Percentiles rank a stretch among this genome's conserved stretches.
phyloP scores from a whole-genome alignment of 2,888 invertebrate genomes.

The Sesia bembeciformis region DNA sequence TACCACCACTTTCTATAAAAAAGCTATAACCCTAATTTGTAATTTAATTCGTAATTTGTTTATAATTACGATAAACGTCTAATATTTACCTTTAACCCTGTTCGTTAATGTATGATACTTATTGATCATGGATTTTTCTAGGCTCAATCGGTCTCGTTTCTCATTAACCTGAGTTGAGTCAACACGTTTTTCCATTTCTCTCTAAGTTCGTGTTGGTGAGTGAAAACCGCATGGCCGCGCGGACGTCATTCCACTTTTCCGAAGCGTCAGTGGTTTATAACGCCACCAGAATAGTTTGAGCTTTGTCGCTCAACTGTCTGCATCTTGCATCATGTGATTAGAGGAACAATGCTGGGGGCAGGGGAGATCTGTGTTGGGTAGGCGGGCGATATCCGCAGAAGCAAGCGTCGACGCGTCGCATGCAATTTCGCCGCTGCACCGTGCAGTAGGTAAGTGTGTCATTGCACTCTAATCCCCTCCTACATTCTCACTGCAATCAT shows the following conservation, averaged over 20 bases:
- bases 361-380: slow-evolving; percentile 36
- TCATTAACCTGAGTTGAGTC: slow-evolving; percentile 20
- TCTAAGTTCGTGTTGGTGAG: slow-evolving; percentile 58
- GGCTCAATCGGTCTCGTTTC: slow-evolving; percentile 9
- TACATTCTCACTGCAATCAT: slow-evolving; percentile 53
- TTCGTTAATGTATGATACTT: too few relatives aligned
- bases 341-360: slow-evolving; percentile 16
- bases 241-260: slow-evolving; percentile 73
- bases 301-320: slow-evolving; percentile 23
- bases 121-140: too few relatives aligned
- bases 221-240: slow-evolving; percentile 62
- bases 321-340: slow-evolving; percentile 18
- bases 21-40: too few relatives aligned
- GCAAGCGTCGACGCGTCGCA: slow-evolving; percentile 40
- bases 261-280: slow-evolving; percentile 57
- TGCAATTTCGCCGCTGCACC: slow-evolving; percentile 65
- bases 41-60: too few relatives aligned
- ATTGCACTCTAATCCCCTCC: slow-evolving; percentile 67
- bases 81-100: too few relatives aligned
- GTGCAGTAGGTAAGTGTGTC: slow-evolving; percentile 71
- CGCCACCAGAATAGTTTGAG: slow-evolving; percentile 33
- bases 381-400: slow-evolving; percentile 44
- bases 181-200: slow-evolving; percentile 56
- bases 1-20: too few relatives aligned
- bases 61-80: too few relatives aligned